phyloP scores from a whole-genome alignment of 2,113 vertebrate species.

The Carollia perspicillata region DNA sequence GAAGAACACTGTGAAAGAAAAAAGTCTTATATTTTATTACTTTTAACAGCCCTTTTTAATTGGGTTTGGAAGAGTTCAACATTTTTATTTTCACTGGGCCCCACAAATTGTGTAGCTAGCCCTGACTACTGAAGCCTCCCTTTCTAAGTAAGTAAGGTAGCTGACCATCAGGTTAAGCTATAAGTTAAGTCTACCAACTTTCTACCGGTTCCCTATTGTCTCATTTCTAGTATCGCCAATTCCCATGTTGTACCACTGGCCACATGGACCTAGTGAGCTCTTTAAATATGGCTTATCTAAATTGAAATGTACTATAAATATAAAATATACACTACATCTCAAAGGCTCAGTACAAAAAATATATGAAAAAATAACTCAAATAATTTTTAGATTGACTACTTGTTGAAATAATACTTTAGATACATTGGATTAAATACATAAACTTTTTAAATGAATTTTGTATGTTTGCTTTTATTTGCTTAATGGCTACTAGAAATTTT shows the following conservation, averaged over 20 bases:
- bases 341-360: not conserved
- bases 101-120: not conserved
- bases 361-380: not conserved
- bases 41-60: not conserved
- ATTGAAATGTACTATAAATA: not conserved
- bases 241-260: not conserved
- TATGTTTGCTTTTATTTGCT: not conserved
- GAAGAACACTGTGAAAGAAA: not conserved
- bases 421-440: not conserved
- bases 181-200: not conserved
- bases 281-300: not conserved
- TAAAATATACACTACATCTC: not conserved
- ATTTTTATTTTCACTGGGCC: not conserved
- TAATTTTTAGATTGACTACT: conserved; percentile 7
- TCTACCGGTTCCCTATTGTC: not conserved
- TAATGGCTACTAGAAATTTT: not conserved
- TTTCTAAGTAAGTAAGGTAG: not conserved
- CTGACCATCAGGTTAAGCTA: not conserved
- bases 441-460: not conserved
- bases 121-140: not conserved
- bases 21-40: not conserved
- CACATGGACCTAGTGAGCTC: not conserved
- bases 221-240: not conserved
- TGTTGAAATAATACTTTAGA: not conserved
- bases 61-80: not conserved